Evolutionary conservation across 2,888 invertebrate species (phyloP), one percentile per base, ranked within the genome.

Genomic region (Callyntrura guangdongensis): DNA sequence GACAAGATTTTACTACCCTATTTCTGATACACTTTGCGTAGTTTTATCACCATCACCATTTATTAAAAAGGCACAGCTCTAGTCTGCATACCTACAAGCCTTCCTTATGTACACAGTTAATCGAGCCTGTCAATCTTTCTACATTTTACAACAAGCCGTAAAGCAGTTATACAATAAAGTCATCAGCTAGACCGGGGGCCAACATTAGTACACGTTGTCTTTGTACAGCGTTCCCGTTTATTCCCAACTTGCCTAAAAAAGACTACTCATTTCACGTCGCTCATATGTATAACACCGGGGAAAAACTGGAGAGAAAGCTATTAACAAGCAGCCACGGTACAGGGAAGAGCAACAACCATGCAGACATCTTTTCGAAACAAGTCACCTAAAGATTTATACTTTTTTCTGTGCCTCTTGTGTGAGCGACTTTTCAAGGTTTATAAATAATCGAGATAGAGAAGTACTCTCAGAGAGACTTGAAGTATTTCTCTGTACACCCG

Each of bases 71-170:
- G 36, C 6, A 36, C 6, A n/a, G n/a, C 36, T 36, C 36, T 36
- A 4, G 2, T 36, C 36, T 36, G 6, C 6, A 6, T 36, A 36
- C 36, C 36, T 36, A 36, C 36, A 36, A 36, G 64, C 27, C 81
- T 25, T 22, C 22, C 64, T 82, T 47, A 22, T 64, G 47, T 64
- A 5, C 20, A 61, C 64, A 82, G 82, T 82, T 82, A 82, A 82
- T 82, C 82, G 82, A 82, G 61, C 82, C 82, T 82, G 82, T 82
- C 82, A 82, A 82, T 82, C 82, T 82, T 81, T n/a, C 81, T 27
- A 36, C 59, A 59, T 59, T 81, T 8, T 59, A 8, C 79, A 6
- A n/a, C 36, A 36, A 64, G 20, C 64, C 64, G 82, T 45, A 69
- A 69, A 27, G 22, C 64, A 14, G 22, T 53, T 9, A 53, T n/a